Evolutionary conservation across 1,140 invertebrate species (phyloP).

Genomic region (Goniozus legneri): DNA sequence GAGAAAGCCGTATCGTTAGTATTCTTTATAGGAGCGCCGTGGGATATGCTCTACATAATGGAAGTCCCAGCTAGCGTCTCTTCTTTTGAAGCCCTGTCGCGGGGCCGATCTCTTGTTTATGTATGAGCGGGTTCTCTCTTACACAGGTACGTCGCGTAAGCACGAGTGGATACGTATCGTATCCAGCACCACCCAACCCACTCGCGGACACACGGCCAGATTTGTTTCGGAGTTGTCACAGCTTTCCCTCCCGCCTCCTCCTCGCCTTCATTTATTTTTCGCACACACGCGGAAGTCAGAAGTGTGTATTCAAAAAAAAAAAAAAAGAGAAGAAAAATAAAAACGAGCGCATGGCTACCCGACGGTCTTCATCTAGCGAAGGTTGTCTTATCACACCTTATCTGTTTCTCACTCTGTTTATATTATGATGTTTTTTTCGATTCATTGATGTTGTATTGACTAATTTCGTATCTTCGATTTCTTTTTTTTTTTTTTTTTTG

Average conservation of each 20-base stretch:
- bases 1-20: constrained; percentile 53
- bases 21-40: constrained; percentile 52
- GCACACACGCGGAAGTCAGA: too few relatives aligned
- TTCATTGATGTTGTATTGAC: too few relatives aligned
- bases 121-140: constrained; percentile 49
- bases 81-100: constrained; percentile 53
- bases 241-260: not conserved
- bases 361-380: too few relatives aligned
- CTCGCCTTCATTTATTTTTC: too few relatives aligned
- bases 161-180: too few relatives aligned
- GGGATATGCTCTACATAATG: constrained; percentile 56
- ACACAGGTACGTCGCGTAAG: constrained; percentile 21
- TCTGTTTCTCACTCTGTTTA: too few relatives aligned
- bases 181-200: constrained; percentile 7
- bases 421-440: too few relatives aligned
- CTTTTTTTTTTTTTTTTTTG: too few relatives aligned
- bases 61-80: constrained; percentile 48
- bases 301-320: not conserved
- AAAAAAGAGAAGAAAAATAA: not conserved
- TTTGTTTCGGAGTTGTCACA: constrained; percentile 13
- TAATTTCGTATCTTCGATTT: too few relatives aligned
- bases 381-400: too few relatives aligned
- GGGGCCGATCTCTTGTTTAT: constrained; percentile 56
- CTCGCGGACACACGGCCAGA: not conserved
- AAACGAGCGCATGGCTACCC: too few relatives aligned